phyloP scores from a whole-genome alignment of 2,113 vertebrate genomes.

The Ifrita kowaldi region DNA sequence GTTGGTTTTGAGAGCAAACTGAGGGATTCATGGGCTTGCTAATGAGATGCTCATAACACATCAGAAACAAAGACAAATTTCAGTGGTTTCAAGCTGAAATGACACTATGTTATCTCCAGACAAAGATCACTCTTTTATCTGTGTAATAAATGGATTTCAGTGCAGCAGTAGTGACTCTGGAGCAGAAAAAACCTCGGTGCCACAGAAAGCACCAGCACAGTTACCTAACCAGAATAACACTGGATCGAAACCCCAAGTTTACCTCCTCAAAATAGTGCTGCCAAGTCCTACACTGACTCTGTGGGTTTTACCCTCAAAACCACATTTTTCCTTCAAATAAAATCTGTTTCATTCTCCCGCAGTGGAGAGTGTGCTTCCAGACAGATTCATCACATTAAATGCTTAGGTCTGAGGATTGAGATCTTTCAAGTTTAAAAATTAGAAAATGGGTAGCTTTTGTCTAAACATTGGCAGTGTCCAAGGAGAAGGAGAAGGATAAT shows the following conservation, averaged over 20 bases:
- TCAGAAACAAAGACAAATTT: conserved; percentile 56
- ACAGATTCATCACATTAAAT: background rate
- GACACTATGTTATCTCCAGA: conserved; percentile 38
- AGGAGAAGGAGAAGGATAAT: background rate
- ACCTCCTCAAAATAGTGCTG: background rate
- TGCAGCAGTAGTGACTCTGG: background rate
- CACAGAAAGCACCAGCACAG: background rate
- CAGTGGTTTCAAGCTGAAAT: conserved; percentile 51
- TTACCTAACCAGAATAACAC: background rate
- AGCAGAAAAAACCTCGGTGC: background rate
- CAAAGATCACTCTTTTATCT: conserved; percentile 50
- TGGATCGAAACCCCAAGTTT: background rate
- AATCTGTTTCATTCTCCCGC: background rate
- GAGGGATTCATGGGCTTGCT: conserved; percentile 32
- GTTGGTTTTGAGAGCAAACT: conserved; percentile 21
- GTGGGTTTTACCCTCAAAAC: background rate
- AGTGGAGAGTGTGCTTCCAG: background rate
- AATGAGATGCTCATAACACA: conserved; percentile 50
- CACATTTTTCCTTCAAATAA: background rate
- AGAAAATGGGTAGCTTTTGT: background rate
- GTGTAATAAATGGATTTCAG: conserved; percentile 34
- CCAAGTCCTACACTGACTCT: background rate
- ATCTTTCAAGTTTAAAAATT: background rate
- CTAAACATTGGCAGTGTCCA: background rate
- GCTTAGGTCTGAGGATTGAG: background rate